Evolutionary conservation across 2,888 invertebrate genomes (phyloP).

Genomic region (Trissoscelio sp.): DNA sequence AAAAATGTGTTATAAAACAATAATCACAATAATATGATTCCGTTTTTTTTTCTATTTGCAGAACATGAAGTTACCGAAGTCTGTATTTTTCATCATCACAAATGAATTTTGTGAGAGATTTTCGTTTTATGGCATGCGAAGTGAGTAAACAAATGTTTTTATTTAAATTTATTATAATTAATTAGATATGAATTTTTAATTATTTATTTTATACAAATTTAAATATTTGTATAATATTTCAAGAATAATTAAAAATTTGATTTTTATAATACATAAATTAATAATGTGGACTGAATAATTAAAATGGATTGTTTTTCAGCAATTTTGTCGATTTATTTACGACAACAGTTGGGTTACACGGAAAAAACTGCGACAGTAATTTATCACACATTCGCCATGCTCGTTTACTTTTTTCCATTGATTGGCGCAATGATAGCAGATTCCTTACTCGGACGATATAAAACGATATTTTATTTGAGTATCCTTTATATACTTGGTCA

Average conservation of each 20-base stretch:
- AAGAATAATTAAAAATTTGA: too few relatives aligned
- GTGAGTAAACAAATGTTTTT: too few relatives aligned
- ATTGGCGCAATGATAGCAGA: conserved; percentile 97
- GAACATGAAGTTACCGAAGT: conserved; percentile 92
- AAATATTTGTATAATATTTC: too few relatives aligned
- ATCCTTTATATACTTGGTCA: conserved; percentile 94
- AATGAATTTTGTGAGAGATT: conserved; percentile 99
- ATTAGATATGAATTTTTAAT: too few relatives aligned
- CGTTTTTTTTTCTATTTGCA: conserved; percentile 77
- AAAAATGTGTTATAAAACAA: background rate
- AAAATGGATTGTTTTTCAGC: conserved; percentile 89
- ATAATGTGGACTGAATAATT: too few relatives aligned
- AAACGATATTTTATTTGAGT: conserved; percentile 95
- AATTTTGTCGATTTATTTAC: conserved; percentile 95
- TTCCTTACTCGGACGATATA: conserved; percentile 95
- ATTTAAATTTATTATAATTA: too few relatives aligned
- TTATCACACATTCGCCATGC: conserved; percentile 94
- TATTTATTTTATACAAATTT: too few relatives aligned
- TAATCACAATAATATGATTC: background rate
- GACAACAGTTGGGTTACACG: conserved; percentile 89
- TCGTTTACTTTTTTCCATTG: conserved; percentile 95
- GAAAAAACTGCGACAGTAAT: conserved; percentile 92
- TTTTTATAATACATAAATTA: too few relatives aligned
- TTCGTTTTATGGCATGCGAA: conserved; percentile 98
- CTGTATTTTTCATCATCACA: conserved; percentile 96